Evolutionary conservation across 2,797 vertebrate species (phyloP).

Genomic region (Myioborus miniatus): DNA sequence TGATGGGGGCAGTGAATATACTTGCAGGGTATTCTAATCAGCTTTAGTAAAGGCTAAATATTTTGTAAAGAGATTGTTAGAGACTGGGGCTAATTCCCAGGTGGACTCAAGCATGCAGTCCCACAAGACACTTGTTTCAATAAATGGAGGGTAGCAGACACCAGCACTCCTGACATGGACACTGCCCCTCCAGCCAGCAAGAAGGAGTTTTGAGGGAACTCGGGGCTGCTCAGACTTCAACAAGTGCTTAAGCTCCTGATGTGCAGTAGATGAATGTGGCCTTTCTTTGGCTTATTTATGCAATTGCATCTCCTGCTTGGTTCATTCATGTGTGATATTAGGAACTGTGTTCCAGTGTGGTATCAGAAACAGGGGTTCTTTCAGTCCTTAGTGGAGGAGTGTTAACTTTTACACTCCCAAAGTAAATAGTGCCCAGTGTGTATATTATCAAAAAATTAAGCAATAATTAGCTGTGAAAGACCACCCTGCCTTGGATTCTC

Average conservation of each 20-base stretch:
- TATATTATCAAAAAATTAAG: not conserved
- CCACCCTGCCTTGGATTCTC: not conserved
- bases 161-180: accelerated
- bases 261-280: not conserved
- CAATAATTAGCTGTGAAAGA: not conserved
- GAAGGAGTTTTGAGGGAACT: not conserved
- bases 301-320: not conserved
- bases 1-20: not conserved
- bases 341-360: not conserved
- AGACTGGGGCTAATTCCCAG: not conserved
- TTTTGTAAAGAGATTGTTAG: not conserved
- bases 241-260: not conserved
- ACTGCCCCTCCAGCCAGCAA: not conserved
- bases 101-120: not conserved
- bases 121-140: accelerated
- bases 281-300: not conserved
- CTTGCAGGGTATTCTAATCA: not conserved
- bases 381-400: not conserved
- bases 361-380: not conserved
- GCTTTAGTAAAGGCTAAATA: not conserved
- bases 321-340: not conserved
- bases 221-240: not conserved
- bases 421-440: not conserved
- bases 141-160: not conserved
- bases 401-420: not conserved